Percentiles rank a stretch among this genome's conserved stretches.
These are phyloP conservation scores for Plagodis dolabraria DNA, from an alignment of 2,888 invertebrate species.

Conservation along the genomic window DNA sequence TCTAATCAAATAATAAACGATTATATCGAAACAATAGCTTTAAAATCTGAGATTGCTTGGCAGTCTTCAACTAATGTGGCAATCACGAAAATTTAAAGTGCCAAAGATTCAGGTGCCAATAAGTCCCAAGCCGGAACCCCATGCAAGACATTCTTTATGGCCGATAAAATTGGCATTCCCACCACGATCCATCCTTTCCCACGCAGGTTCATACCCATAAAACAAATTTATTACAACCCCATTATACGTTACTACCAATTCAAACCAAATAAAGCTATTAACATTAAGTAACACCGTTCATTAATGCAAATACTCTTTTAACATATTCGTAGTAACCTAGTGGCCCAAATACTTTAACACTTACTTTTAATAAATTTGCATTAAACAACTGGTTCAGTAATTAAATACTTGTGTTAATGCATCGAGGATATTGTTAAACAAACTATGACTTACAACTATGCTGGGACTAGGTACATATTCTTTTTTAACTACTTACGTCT, in stretches of 20 bases:
- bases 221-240: constrained; percentile 22
- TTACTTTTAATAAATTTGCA: constrained; percentile 49
- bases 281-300: constrained; percentile 23
- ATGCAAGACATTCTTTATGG: constrained; percentile 16
- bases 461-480: no score
- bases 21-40: background rate
- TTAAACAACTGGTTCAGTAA: constrained; percentile 48
- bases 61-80: background rate
- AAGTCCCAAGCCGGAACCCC: constrained; percentile 1
- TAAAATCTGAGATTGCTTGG: constrained; percentile 1
- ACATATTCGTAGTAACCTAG: constrained; percentile 41
- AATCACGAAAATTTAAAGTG: background rate
- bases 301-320: constrained; percentile 27
- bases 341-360: constrained; percentile 42
- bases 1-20: no score
- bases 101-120: constrained; percentile 5
- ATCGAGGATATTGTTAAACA: constrained; percentile 33
- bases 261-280: constrained; percentile 26
- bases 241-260: constrained; percentile 27
- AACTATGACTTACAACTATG: constrained; percentile 16
- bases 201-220: constrained; percentile 14
- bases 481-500: no score
- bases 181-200: constrained; percentile 17
- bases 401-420: constrained; percentile 36
- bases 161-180: constrained; percentile 18